phyloP scores from a whole-genome alignment of 1,140 invertebrate genomes.

The Cryptotermes secundus region DNA sequence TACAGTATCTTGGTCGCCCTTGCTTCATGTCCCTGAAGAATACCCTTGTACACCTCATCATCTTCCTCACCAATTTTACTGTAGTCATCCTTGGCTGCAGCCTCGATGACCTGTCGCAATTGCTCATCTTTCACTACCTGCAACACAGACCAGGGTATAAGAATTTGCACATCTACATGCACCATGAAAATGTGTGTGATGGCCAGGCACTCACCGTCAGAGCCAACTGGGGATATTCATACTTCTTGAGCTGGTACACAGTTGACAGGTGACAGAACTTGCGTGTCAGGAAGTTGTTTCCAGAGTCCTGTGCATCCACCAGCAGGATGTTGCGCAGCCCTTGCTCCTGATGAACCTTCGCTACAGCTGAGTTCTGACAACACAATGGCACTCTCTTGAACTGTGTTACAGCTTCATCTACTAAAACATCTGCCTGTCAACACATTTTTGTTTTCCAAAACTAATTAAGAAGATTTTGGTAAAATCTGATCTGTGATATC shows the following conservation, averaged over 20 bases:
- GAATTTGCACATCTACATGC: conserved; percentile 29
- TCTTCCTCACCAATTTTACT: conserved; percentile 49
- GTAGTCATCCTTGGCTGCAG: conserved; percentile 52
- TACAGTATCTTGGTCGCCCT: conserved; percentile 65
- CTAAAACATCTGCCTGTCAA: too few species aligned
- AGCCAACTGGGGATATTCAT: conserved; percentile 62
- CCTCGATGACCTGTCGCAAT: conserved; percentile 66
- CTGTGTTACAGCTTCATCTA: too few species aligned
- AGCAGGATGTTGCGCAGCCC: conserved; percentile 58
- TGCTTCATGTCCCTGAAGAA: conserved; percentile 58
- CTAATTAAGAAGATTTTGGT: too few species aligned
- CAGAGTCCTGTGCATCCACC: conserved; percentile 51
- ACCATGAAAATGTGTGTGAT: conserved; percentile 28
- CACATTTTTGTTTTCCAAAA: too few species aligned
- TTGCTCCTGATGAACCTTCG: conserved; percentile 50
- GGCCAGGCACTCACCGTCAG: conserved; percentile 53
- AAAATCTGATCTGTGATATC: background rate
- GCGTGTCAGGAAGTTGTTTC: conserved; percentile 56
- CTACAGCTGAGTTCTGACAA: conserved; percentile 54
- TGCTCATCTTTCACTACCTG: conserved; percentile 71
- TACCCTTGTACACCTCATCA: conserved; percentile 32
- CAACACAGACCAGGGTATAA: conserved; percentile 34
- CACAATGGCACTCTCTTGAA: too few species aligned
- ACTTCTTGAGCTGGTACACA: conserved; percentile 58
- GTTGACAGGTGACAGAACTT: conserved; percentile 62